Evolutionary conservation across 2,113 vertebrate species (phyloP), one percentile per base, ranked within the genome.

Genomic region (Cardinalis cardinalis): DNA sequence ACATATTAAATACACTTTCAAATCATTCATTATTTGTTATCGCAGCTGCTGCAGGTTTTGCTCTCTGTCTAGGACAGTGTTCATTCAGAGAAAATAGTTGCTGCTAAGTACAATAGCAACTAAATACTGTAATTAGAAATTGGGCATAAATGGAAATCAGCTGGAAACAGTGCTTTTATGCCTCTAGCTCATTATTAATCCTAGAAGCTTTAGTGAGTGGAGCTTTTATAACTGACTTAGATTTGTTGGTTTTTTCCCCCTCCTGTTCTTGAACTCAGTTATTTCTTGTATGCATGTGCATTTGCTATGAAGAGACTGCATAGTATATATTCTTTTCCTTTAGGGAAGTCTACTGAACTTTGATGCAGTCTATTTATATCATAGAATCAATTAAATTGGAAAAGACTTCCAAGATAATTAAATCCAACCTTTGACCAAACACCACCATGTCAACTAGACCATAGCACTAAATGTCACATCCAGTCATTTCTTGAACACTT

Each of bases 121-220:
- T 82, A 92, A 93, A 87, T 93, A 80, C 80, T 90, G 81, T 95
- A 96, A 96, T 95, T 96, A 96, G 85, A 89, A 75, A 65, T 80
- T 53, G 66, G 61, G 32, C 63, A 87, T 91, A 91, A 89, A 87
- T 78, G 82, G 87, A 91, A 85, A 84, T 94, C 92, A 90, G 88
- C 87, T 93, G 89, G 68, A 95, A 92, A 82, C 46, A 44, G 36
- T 55, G 87, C 41, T 87, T 92, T 95, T 82, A 68, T 92, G 65
- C 53, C 53, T 87, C 53, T 36, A 26, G 41, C 79, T 77, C 25
- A 32, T 94, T 73, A 90, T 82, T 93, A 84, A 81, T 87, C 59
- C 70, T 78, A 68, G 53, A 92, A 83, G 75, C 90, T 60, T 38
- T 60, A 64, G 21, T 18, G 36, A 75, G 36, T 41, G 44, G 44